Evolutionary conservation across 1,140 invertebrate species (phyloP).

Genomic region (Akabosia matsudoensis): DNA sequence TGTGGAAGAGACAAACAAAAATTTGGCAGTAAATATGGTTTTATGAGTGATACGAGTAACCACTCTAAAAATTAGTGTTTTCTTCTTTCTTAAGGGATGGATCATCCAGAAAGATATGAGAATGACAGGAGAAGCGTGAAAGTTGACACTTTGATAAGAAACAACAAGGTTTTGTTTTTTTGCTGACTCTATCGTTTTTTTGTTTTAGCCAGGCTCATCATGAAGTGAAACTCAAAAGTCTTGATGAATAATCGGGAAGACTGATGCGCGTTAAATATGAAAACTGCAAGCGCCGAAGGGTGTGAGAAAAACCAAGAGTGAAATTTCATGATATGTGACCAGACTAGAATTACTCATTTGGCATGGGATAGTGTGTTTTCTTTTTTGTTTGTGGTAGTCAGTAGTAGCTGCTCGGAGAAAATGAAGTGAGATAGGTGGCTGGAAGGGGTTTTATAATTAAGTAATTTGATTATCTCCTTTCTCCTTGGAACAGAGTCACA

Average conservation of each 20-base stretch:
- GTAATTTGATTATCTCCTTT: slow-evolving; percentile 25
- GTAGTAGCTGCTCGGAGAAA: background rate
- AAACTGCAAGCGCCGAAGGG: background rate
- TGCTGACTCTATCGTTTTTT: too few relatives aligned
- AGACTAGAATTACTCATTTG: background rate
- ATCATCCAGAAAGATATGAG: background rate
- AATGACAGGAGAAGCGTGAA: background rate
- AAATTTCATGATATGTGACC: background rate
- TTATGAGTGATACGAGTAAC: too few relatives aligned
- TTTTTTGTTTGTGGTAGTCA: too few relatives aligned
- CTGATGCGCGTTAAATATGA: too few relatives aligned
- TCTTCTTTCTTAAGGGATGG: too few relatives aligned
- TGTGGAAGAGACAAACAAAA: too few relatives aligned
- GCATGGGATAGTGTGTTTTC: background rate
- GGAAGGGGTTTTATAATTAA: slow-evolving; percentile 19
- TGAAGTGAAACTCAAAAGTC: too few relatives aligned
- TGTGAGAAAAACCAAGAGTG: background rate
- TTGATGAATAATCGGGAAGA: too few relatives aligned
- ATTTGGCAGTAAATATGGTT: too few relatives aligned
- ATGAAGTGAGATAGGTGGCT: background rate
- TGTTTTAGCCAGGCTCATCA: too few relatives aligned
- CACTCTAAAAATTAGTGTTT: too few relatives aligned
- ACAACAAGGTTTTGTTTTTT: background rate
- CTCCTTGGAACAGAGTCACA: slow-evolving; percentile 72
- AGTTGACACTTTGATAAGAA: background rate